phyloP scores from a whole-genome alignment of 2,797 vertebrate genomes.

The Arnoldichthys spilopterus region DNA sequence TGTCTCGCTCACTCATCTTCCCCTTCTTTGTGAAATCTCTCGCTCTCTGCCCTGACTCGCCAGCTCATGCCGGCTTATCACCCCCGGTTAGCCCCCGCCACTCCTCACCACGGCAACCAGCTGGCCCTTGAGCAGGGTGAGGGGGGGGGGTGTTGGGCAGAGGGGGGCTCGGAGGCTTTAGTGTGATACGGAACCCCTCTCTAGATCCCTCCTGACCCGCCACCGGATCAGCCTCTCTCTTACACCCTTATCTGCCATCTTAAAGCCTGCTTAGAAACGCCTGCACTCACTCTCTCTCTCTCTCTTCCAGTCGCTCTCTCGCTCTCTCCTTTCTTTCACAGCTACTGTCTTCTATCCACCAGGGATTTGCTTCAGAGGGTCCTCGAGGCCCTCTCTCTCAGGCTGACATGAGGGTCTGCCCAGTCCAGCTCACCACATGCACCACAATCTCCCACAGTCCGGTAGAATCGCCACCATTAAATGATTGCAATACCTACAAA shows the following conservation, averaged over 20 bases:
- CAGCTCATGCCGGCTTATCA: slow-evolving; percentile 88
- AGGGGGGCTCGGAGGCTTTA: slow-evolving; percentile 77
- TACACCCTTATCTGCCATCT: slow-evolving; percentile 65
- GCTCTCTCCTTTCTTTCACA: slow-evolving; percentile 39
- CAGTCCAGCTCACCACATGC: not conserved
- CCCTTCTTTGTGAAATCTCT: slow-evolving; percentile 61
- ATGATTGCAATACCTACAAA: slow-evolving; percentile 49
- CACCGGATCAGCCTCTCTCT: slow-evolving; percentile 64
- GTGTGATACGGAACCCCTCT: slow-evolving; percentile 69
- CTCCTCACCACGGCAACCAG: slow-evolving; percentile 62
- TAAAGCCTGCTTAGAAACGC: slow-evolving; percentile 63
- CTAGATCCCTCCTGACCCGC: slow-evolving; percentile 61
- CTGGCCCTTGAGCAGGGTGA: slow-evolving; percentile 52
- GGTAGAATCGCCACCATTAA: slow-evolving; percentile 39
- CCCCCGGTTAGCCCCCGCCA: slow-evolving; percentile 83
- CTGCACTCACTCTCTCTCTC: slow-evolving; percentile 44
- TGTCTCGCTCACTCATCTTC: slow-evolving; percentile 39
- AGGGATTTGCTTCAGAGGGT: slow-evolving; percentile 52
- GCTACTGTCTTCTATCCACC: slow-evolving; percentile 47
- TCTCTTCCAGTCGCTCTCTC: slow-evolving; percentile 1
- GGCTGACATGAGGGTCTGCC: slow-evolving; percentile 20
- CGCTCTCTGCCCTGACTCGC: slow-evolving; percentile 44
- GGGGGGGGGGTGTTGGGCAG: slow-evolving; percentile 53
- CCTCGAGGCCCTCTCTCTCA: slow-evolving; percentile 32
- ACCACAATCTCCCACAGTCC: slow-evolving; percentile 42